phyloP scores from a whole-genome alignment of 2,113 vertebrate species.

The Ceratotherium simum region DNA sequence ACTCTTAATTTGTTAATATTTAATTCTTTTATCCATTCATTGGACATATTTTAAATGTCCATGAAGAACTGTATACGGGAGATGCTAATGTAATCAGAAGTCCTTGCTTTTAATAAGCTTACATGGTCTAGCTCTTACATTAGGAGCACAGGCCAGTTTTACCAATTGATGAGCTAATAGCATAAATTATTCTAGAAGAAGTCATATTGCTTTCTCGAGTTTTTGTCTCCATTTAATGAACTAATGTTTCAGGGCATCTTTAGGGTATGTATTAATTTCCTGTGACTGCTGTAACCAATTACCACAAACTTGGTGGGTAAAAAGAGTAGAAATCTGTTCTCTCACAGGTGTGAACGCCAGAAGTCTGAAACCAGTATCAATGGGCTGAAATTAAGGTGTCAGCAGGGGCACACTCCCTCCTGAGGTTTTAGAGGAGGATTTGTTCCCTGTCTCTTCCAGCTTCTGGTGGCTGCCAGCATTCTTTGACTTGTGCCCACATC shows the following conservation, averaged over 20 bases:
- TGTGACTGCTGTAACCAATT: neutral
- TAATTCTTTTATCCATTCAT: neutral
- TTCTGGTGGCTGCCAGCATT: neutral
- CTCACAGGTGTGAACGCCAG: neutral
- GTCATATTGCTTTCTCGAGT: neutral
- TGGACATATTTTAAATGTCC: neutral
- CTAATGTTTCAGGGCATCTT: neutral
- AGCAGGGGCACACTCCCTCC: neutral
- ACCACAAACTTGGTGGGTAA: neutral
- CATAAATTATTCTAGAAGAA: neutral
- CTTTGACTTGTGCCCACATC: neutral
- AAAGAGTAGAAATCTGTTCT: neutral
- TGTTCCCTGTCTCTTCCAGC: neutral
- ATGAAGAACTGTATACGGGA: neutral
- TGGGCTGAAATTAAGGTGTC: neutral
- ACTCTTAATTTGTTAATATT: neutral
- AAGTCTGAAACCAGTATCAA: neutral
- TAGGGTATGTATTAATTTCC: neutral
- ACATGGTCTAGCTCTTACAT: neutral
- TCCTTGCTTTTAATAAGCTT: neutral
- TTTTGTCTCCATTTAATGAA: constrained; percentile 44
- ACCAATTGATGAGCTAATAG: neutral
- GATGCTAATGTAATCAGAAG: neutral
- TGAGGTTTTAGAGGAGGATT: neutral
- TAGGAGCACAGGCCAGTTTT: neutral